Evolutionary conservation across 2,888 invertebrate species (phyloP).

Genomic region (Seira sanloemensis): DNA sequence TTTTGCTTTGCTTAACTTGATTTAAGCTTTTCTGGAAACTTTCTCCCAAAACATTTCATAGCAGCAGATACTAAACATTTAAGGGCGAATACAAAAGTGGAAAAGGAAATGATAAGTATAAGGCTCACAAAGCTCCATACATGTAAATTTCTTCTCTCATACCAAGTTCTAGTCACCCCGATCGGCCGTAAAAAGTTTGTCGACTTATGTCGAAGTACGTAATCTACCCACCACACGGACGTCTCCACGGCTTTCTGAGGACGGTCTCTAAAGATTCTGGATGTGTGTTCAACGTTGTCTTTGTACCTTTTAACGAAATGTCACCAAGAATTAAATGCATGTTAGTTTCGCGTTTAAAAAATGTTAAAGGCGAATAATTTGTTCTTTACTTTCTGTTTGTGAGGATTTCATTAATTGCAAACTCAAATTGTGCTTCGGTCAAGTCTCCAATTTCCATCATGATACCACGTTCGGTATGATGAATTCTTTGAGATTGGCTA

Average conservation of each 20-base stretch:
- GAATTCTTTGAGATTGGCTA: slow-evolving; percentile 53
- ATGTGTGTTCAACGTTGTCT: slow-evolving; percentile 36
- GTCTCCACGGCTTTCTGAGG: slow-evolving; percentile 52
- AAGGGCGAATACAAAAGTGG: no score
- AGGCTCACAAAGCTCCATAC: slow-evolving; percentile 60
- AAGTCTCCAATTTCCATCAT: slow-evolving; percentile 58
- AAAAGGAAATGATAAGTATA: no score
- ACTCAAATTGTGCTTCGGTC: slow-evolving; percentile 43
- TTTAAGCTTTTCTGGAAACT: no score
- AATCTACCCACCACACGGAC: slow-evolving; percentile 67
- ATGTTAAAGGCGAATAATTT: no score
- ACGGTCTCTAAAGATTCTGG: slow-evolving; percentile 60
- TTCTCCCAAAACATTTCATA: no score
- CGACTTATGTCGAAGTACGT: slow-evolving; percentile 61
- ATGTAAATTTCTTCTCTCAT: slow-evolving; percentile 59
- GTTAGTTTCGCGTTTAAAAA: not conserved
- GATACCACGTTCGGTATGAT: slow-evolving; percentile 50
- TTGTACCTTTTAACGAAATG: slow-evolving; percentile 57
- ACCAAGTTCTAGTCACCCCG: slow-evolving; percentile 54
- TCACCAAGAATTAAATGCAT: no score
- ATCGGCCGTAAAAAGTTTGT: slow-evolving; percentile 53
- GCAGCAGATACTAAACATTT: no score
- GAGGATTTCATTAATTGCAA: slow-evolving; percentile 48
- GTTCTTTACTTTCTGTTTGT: slow-evolving; percentile 47
- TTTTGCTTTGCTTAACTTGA: no score